These are phyloP conservation scores for Heteropelma amictum DNA, from an alignment of 2,888 invertebrate genomes.

Conservation along the genomic window DNA sequence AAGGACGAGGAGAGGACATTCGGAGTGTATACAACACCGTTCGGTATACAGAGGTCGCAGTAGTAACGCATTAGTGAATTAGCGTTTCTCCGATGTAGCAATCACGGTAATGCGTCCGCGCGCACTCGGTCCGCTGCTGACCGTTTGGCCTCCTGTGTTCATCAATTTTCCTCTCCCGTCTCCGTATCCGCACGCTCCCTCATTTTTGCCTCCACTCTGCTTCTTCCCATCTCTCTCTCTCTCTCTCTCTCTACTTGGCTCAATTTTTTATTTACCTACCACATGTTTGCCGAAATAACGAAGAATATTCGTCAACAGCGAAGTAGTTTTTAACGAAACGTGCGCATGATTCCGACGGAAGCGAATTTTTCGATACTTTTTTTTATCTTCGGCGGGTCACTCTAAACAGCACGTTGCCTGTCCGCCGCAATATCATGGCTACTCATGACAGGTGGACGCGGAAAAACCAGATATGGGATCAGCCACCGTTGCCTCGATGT, in stretches of 20 bases:
- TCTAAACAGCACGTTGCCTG: too few species aligned
- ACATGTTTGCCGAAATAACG: too few species aligned
- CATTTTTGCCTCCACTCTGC: background rate
- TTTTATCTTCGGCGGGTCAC: too few species aligned
- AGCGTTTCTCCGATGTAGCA: conserved; percentile 72
- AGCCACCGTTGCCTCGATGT: conserved; percentile 48
- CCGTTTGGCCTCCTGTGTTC: conserved; percentile 36
- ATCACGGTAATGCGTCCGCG: conserved; percentile 73
- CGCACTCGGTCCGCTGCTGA: conserved; percentile 36
- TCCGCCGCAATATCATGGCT: too few species aligned
- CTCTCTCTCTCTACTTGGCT: background rate
- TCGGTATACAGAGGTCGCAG: conserved; percentile 48
- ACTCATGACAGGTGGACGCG: too few species aligned
- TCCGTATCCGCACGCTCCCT: background rate
- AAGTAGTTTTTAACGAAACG: too few species aligned
- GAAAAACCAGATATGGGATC: too few species aligned
- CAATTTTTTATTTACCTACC: too few species aligned
- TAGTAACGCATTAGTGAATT: conserved; percentile 75
- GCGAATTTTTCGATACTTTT: too few species aligned
- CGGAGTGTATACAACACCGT: conserved; percentile 21
- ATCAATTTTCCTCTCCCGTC: conserved; percentile 1
- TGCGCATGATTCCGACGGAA: too few species aligned
- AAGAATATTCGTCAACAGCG: too few species aligned
- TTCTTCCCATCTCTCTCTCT: background rate
- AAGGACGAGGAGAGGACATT: too few species aligned